These are phyloP conservation scores for Xerus rutilus DNA, from an alignment of 2,797 vertebrate genomes.

Conservation along the genomic window DNA sequence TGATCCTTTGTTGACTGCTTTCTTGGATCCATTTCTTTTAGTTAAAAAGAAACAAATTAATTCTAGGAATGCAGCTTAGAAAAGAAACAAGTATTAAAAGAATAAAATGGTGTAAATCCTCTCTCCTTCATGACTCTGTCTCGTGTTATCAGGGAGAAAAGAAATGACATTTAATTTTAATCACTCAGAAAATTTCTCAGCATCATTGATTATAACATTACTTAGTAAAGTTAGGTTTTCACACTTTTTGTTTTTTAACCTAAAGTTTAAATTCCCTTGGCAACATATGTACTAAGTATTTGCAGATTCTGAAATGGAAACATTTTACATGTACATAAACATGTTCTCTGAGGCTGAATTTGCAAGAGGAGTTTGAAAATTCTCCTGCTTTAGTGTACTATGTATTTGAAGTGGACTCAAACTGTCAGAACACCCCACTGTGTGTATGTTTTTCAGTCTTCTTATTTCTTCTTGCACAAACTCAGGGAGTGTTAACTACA, in stretches of 20 bases:
- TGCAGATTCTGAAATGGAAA: neutral
- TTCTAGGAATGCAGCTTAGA: neutral
- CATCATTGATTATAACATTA: neutral
- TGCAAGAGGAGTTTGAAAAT: neutral
- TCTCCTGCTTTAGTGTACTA: neutral
- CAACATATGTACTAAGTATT: neutral
- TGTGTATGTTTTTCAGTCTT: neutral
- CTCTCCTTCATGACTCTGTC: neutral
- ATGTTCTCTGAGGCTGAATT: neutral
- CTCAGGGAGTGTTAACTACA: neutral
- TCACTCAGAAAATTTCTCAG: neutral
- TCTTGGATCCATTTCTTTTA: neutral
- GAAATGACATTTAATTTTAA: neutral
- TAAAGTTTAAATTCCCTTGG: neutral
- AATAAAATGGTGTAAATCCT: neutral
- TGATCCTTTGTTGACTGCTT: neutral
- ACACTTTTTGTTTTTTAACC: slow-evolving; percentile 6
- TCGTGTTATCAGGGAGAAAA: neutral
- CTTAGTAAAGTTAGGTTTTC: neutral
- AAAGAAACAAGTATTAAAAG: neutral
- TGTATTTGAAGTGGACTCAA: neutral
- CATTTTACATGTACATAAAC: neutral
- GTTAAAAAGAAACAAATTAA: neutral
- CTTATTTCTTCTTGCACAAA: neutral
- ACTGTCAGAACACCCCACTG: neutral